Evolutionary conservation across 2,797 vertebrate species (phyloP).

Genomic region (Oreochromis mossambicus): DNA sequence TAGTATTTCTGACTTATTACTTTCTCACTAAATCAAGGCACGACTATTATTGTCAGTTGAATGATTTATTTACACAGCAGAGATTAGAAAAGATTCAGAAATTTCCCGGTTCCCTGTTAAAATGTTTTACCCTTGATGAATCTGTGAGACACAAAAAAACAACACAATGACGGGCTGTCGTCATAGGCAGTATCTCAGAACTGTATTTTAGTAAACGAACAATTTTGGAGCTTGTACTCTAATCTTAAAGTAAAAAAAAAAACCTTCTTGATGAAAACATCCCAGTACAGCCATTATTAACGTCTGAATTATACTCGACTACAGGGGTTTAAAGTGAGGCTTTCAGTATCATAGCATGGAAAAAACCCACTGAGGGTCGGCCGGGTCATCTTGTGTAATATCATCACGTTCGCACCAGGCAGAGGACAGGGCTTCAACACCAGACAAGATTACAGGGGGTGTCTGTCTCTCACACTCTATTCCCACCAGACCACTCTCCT

Average conservation of each 20-base stretch:
- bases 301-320: neutral
- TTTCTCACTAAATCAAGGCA: neutral
- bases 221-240: neutral
- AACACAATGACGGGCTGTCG: neutral
- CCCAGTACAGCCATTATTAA: neutral
- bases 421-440: neutral
- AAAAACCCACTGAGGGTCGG: neutral
- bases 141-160: neutral
- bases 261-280: neutral
- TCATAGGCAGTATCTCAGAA: neutral
- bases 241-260: neutral
- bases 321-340: neutral
- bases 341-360: neutral
- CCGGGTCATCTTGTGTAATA: constrained; percentile 19
- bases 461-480: neutral
- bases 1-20: neutral
- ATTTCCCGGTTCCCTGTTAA: neutral
- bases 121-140: neutral
- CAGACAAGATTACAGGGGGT: constrained; percentile 26
- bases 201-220: neutral
- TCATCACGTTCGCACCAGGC: neutral
- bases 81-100: neutral
- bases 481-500: constrained; percentile 2
- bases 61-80: neutral
- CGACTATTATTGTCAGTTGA: neutral